A percentile compares a stretch with the other conserved stretches of the same genome.
These are phyloP conservation scores for Hylia prasina DNA, from an alignment of 2,113 vertebrate species.

Conservation along the genomic window DNA sequence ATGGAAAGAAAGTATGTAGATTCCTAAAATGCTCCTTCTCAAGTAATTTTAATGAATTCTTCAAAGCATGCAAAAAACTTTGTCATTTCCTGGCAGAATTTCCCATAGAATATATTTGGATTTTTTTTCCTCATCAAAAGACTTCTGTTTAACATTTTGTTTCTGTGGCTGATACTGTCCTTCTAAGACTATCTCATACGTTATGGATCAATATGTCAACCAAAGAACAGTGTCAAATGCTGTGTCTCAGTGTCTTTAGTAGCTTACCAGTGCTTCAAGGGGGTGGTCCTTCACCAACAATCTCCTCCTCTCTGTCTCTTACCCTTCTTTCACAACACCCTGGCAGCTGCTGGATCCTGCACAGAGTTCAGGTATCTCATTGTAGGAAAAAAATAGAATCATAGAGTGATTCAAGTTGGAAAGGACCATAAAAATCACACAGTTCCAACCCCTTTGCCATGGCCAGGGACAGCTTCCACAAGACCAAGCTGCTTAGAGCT, in stretches of 20 bases:
- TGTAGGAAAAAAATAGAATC: not conserved
- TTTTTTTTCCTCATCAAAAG: not conserved
- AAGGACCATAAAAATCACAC: not conserved
- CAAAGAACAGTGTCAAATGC: not conserved
- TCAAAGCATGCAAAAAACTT: not conserved
- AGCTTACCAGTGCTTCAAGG: not conserved
- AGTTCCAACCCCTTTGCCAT: not conserved
- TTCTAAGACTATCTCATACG: not conserved
- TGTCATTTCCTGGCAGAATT: not conserved
- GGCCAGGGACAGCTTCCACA: not conserved
- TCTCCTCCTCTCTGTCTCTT: not conserved
- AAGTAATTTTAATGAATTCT: not conserved
- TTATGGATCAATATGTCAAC: not conserved
- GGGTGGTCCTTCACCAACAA: not conserved
- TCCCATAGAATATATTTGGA: not conserved
- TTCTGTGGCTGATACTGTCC: not conserved
- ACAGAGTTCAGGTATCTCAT: accelerated
- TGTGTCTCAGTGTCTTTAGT: not conserved
- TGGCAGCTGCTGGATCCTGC: not conserved
- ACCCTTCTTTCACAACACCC: not conserved
- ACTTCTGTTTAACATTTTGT: not conserved
- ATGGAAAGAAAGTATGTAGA: not conserved
- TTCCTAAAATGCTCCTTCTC: not conserved
- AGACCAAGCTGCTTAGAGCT: not conserved
- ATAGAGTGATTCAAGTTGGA: not conserved